Evolutionary conservation across 2,113 vertebrate genomes (phyloP).

Genomic region (Polypterus bichir): DNA sequence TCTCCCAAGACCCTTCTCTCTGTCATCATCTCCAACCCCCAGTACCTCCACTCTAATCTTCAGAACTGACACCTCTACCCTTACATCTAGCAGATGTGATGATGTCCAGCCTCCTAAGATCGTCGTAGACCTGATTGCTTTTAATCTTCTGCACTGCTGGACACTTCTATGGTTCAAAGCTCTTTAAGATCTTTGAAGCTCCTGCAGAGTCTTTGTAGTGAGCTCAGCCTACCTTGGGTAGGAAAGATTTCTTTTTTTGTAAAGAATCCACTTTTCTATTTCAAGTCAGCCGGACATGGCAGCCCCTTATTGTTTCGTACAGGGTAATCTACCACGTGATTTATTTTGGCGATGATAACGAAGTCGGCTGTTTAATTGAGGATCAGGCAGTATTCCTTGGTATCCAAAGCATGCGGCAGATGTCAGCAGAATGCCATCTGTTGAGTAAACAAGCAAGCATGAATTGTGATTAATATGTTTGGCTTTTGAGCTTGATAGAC

Average conservation of each 20-base stretch:
- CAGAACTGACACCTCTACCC: too few relatives aligned
- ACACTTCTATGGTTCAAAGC: not conserved
- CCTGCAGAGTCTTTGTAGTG: too few relatives aligned
- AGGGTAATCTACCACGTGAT: not conserved
- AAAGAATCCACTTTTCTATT: not conserved
- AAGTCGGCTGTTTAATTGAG: not conserved
- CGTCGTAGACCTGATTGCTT: too few relatives aligned
- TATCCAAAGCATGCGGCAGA: not conserved
- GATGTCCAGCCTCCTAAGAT: too few relatives aligned
- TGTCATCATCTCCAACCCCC: too few relatives aligned
- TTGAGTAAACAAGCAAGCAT: not conserved
- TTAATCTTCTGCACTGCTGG: not conserved
- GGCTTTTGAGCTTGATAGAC: not conserved
- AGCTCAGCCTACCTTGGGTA: too few relatives aligned
- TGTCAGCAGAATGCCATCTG: not conserved
- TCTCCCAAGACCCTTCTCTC: too few relatives aligned
- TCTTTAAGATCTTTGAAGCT: not conserved
- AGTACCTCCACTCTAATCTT: too few relatives aligned
- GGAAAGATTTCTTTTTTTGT: not conserved
- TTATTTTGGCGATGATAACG: not conserved
- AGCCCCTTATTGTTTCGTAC: not conserved
- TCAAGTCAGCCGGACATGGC: too few relatives aligned
- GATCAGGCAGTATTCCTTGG: not conserved
- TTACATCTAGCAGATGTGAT: too few relatives aligned
- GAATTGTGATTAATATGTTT: not conserved